Percentiles rank a stretch among this genome's conserved stretches.
Conservation (phyloP, 2,113 vertebrate genomes). For the Opisthocomus hoazin region DNA sequence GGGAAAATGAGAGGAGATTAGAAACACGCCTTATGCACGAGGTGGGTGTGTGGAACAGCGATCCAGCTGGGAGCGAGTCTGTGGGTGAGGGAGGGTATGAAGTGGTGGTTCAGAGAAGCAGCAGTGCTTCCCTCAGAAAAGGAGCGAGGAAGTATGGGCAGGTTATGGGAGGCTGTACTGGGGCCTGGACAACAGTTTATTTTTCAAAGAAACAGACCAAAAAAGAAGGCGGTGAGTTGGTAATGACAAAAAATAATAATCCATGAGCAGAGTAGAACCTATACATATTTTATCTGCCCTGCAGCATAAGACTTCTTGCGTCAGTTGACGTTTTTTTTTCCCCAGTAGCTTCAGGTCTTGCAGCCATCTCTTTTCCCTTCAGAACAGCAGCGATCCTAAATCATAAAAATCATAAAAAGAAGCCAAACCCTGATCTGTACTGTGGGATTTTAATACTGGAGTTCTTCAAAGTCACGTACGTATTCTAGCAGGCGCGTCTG, state of each 20-base stretch:
- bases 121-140: not conserved
- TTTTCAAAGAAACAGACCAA: not conserved
- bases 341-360: not conserved
- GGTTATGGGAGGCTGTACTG: no score
- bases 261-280: not conserved
- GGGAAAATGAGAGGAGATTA: not conserved
- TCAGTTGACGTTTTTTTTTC: not conserved
- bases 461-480: rapidly evolving
- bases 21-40: not conserved
- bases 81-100: not conserved
- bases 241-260: not conserved
- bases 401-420: not conserved
- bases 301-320: not conserved
- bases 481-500: not conserved
- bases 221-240: not conserved
- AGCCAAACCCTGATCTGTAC: not conserved
- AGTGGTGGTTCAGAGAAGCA: not conserved
- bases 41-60: not conserved
- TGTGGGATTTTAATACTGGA: not conserved
- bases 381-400: not conserved
- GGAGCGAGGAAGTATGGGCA: not conserved
- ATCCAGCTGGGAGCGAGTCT: not conserved
- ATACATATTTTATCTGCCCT: not conserved
- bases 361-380: not conserved
- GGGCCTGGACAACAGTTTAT: not conserved